Base-by-base conservation (phyloP, 1,140 invertebrate genomes). In the Uloborus diversus region DNA sequence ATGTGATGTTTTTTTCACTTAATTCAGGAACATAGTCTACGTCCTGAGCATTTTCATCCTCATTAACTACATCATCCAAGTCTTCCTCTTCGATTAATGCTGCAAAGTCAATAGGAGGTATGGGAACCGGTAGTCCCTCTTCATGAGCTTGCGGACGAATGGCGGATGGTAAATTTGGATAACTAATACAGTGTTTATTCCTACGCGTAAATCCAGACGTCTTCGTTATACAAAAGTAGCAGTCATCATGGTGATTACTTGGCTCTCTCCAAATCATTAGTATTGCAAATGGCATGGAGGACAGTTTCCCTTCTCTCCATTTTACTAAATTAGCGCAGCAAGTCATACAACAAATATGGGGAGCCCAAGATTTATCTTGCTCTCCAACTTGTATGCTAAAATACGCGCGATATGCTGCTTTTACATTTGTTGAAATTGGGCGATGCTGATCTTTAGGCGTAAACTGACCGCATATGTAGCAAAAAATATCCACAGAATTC, bases 261-360 rank as follows among this genome's bases (percentile, higher is more conserved):
- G 32, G 62, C 62, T 66, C 62, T 66, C 17, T 23, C 62, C 3
- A 66, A 66, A 66, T 66, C 37, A 65, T 65, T 23, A 23, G 35
- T 66, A 2, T 66, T 30, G n/a, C 62, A 25, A 47, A 66, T 25
- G n/a, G 25, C 13, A 65, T n/a, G 25, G 35, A 37, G 42, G 23
- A 0, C 35, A 14, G 20, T 37, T 11, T 65, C 42, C 13, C 17
- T 30, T 65, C 33, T 1, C 14, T 47, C 33, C 23, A 25, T 23
- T 37, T 65, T n/a, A 4, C 25, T 42, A 47, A 47, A 47, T 20
- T 65, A 1, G 33, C 17, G 17, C 14, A 14, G 27, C 32, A 65
- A 30, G n/a, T n/a, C n/a, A n/a, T n/a, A n/a, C n/a, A n/a, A n/a
- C n/a, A n/a, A n/a, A n/a, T 65, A 23, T 42, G 33, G 25, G 62